Evolutionary conservation across 2,797 vertebrate species (phyloP).

Genomic region (Cirrhinus mrigala): DNA sequence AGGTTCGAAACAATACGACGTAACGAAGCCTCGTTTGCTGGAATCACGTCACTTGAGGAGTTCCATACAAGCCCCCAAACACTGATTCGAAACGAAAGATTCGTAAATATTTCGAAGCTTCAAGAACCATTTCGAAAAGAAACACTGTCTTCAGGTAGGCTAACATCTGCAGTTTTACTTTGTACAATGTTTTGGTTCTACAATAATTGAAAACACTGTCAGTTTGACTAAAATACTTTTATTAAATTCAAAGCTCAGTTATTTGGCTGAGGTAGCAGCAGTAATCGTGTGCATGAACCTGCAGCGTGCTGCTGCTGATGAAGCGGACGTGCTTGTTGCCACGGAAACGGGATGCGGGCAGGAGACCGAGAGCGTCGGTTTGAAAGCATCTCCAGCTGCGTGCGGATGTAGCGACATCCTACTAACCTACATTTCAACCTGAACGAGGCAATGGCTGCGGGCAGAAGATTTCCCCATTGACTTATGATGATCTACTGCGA

Average conservation of each 20-base stretch:
- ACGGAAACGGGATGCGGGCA: constrained; percentile 76
- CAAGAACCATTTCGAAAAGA: neutral
- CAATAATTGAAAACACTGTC: neutral
- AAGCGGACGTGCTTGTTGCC: constrained; percentile 70
- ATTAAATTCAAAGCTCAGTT: neutral
- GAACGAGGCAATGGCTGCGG: constrained; percentile 10
- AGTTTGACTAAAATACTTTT: neutral
- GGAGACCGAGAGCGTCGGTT: constrained; percentile 37
- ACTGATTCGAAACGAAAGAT: neutral
- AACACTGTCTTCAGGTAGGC: neutral
- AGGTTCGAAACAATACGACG: neutral
- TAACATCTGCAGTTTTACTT: neutral
- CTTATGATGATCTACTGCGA: neutral
- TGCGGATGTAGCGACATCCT: constrained; percentile 50
- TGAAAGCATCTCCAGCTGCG: constrained; percentile 44
- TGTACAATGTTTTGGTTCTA: neutral
- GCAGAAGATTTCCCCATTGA: neutral
- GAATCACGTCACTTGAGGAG: neutral
- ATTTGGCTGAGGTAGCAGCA: neutral
- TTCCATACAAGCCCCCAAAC: neutral
- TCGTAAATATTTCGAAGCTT: neutral
- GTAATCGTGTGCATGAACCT: neutral
- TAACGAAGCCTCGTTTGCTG: neutral
- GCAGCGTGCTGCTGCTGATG: constrained; percentile 14
- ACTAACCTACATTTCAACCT: constrained; percentile 58